A percentile compares a stretch with the other conserved stretches of the same genome.
Evolutionary conservation across 2,797 vertebrate species (phyloP).

Genomic region (Hippoglossus hippoglossus): DNA sequence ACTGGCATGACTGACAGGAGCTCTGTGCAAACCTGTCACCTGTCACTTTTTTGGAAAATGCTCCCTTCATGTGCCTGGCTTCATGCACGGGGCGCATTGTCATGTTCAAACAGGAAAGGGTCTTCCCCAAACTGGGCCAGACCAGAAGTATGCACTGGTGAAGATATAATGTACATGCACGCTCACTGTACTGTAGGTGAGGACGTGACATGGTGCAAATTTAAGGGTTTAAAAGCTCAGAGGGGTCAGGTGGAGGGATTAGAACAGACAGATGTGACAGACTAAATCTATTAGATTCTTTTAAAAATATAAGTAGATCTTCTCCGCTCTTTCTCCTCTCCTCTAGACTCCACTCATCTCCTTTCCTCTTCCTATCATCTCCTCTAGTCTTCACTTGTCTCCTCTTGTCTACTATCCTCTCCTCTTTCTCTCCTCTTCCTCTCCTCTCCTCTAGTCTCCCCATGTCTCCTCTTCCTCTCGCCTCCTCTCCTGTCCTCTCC

Average conservation of each 20-base stretch:
- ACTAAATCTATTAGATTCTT: background rate
- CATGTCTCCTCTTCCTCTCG: too few species aligned
- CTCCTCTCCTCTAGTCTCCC: too few species aligned
- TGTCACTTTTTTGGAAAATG: background rate
- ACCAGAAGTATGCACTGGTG: background rate
- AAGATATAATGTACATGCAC: background rate
- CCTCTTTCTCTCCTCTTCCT: too few species aligned
- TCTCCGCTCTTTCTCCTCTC: background rate
- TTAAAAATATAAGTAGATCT: background rate
- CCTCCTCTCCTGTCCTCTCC: too few species aligned
- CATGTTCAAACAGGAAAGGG: background rate
- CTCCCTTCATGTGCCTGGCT: background rate
- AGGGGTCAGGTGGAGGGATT: slow-evolving; percentile 23
- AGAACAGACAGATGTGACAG: slow-evolving; percentile 20
- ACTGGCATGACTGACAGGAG: too few species aligned
- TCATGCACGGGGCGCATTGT: background rate
- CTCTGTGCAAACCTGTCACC: background rate
- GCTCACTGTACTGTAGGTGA: background rate
- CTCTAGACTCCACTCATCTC: too few species aligned
- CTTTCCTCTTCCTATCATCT: too few species aligned
- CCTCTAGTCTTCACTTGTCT: too few species aligned
- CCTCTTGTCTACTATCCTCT: too few species aligned
- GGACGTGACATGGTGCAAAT: slow-evolving; percentile 23
- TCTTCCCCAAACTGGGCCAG: background rate
- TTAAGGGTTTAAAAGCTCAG: slow-evolving; percentile 14